Evolutionary conservation across 2,888 invertebrate genomes (phyloP), one percentile per base, ranked within the genome.

Genomic region (Escarpia spicata): DNA sequence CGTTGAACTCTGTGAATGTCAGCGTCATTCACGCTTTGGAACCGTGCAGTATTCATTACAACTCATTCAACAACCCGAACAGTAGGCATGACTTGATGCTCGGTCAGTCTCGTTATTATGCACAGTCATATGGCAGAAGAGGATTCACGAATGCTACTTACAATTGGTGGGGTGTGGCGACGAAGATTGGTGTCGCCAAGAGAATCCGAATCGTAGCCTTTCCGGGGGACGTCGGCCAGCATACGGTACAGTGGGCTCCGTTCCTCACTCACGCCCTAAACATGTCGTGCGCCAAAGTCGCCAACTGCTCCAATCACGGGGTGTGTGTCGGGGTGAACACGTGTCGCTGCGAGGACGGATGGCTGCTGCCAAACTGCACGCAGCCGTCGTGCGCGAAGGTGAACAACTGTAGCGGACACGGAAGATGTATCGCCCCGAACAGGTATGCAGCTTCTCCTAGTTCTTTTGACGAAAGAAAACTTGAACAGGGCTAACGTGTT

Each of bases 301-400:
- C 91, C 26, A 92, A 92, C 26, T 93, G 93, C 60, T 92, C 93
- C 45, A 91, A 92, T 0, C 92, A 93, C 60, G 93, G 93, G 37
- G 19, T 60, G 10, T 93, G 95, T 90, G 89, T 93, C 44, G 95
- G 94, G 43, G 94, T 94, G 37, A 94, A 95, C 92, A 89, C n/a
- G 15, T 95, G 95, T 92, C 15, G 92, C 6, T 95, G 95, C 89
- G 92, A 91, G 19, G 45, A n/a, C 31, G 95, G 95, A 0, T 94
- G 94, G 94, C 6, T 90, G 10, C 92, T 58, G 12, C 43, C 90
- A 0, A 91, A 93, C 26, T 95, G 95, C 92, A 93, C 92, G 0
- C 4, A 90, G 12, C 94, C 94, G 43, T 92, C 94, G 4, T 94
- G 94, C 92, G 10, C n/a, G 12, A 60, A 91, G 19, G 45, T 58